Evolutionary conservation across 2,113 vertebrate species (phyloP).

Genomic region (Lagopus leucura): DNA sequence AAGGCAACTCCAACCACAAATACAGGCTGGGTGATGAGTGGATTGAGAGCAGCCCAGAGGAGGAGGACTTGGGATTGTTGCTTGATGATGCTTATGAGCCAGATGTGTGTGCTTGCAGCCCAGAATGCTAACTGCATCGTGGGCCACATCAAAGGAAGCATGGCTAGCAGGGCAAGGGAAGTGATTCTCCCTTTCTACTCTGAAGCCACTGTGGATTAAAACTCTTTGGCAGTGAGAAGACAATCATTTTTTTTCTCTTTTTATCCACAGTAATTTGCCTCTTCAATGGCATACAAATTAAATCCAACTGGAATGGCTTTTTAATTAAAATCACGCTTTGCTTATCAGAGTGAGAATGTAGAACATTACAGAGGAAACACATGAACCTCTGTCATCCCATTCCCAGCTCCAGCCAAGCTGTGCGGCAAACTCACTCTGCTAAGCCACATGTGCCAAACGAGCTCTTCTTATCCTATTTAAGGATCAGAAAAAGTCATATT

Average conservation of each 20-base stretch:
- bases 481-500: background rate
- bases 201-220: background rate
- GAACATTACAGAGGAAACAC: background rate
- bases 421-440: background rate
- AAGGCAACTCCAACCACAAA: background rate
- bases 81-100: background rate
- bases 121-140: background rate
- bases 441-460: accelerated
- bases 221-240: background rate
- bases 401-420: background rate
- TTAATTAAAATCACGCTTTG: constrained; percentile 61
- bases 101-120: background rate
- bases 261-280: constrained; percentile 11
- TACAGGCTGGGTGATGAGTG: background rate
- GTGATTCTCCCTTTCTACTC: background rate
- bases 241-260: background rate
- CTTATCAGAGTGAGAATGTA: constrained; percentile 42
- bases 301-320: constrained; percentile 55
- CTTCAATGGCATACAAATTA: background rate
- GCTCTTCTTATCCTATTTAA: background rate
- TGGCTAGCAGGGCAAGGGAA: background rate
- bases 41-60: background rate
- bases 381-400: background rate
- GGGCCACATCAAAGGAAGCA: background rate
- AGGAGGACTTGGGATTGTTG: background rate